Conservation (phyloP, 2,888 invertebrate genomes). For the Embidobia sp. region DNA sequence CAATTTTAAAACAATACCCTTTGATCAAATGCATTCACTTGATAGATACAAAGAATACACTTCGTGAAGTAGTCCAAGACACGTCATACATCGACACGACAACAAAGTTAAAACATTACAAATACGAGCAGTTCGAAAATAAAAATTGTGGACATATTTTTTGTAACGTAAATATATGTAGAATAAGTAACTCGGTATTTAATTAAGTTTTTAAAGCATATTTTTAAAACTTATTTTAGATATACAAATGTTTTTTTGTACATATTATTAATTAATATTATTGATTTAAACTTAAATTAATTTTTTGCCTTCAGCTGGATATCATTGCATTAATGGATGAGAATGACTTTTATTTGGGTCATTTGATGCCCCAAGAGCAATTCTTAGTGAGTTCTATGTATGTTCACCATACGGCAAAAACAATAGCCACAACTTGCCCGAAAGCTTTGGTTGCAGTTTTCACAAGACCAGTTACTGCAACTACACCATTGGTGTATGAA, state of each 20-base stretch:
- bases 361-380: constrained; percentile 66
- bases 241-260: no score
- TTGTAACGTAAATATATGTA: constrained; percentile 31
- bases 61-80: constrained; percentile 68
- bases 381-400: constrained; percentile 69
- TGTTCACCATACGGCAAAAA: constrained; percentile 70
- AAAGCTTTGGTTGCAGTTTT: constrained; percentile 75
- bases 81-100: constrained; percentile 72
- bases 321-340: constrained; percentile 78
- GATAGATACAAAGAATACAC: constrained; percentile 70
- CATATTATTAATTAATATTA: neutral
- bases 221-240: no score
- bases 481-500: constrained; percentile 74
- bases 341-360: constrained; percentile 65
- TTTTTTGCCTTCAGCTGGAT: constrained; percentile 67
- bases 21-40: constrained; percentile 71
- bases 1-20: constrained; percentile 75
- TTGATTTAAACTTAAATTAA: neutral
- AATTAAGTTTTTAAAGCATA: no score
- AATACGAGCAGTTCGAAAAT: constrained; percentile 66
- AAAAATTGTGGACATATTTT: constrained; percentile 65
- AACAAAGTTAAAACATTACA: constrained; percentile 70
- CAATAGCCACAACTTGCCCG: constrained; percentile 70
- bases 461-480: constrained; percentile 75
- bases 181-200: no score